Percentiles rank a stretch among this genome's conserved stretches.
Evolutionary conservation across 1,140 invertebrate genomes (phyloP).

Genomic region (Drosophila kepulauana): DNA sequence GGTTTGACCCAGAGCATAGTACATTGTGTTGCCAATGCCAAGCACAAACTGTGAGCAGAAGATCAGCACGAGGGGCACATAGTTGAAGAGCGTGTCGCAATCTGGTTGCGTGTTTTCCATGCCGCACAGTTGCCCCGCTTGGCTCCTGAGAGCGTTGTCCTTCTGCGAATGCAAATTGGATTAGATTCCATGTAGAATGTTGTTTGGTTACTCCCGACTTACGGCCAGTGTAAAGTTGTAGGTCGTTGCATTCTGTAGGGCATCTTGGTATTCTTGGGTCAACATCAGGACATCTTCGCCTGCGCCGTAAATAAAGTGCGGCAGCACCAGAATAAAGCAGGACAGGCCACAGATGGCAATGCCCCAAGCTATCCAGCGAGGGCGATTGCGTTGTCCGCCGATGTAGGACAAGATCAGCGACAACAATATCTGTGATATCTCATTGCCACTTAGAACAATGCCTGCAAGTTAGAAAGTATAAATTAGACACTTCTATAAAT

Average conservation of each 20-base stretch:
- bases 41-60: slow-evolving; percentile 90
- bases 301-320: slow-evolving; percentile 89
- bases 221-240: slow-evolving; percentile 49
- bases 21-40: slow-evolving; percentile 89
- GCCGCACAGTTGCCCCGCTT: slow-evolving; percentile 71
- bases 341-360: slow-evolving; percentile 88
- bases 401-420: slow-evolving; percentile 88
- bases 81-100: slow-evolving; percentile 85
- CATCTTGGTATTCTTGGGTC: slow-evolving; percentile 84
- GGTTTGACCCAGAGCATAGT: slow-evolving; percentile 89
- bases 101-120: slow-evolving; percentile 57
- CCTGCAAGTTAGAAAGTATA: slow-evolving; percentile 84
- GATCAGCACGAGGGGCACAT: slow-evolving; percentile 87
- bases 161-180: slow-evolving; percentile 43
- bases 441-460: slow-evolving; percentile 89
- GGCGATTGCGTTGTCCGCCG: slow-evolving; percentile 87
- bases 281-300: slow-evolving; percentile 86
- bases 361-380: slow-evolving; percentile 89
- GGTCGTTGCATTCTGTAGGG: slow-evolving; percentile 35
- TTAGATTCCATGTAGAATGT: not conserved
- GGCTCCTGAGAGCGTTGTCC: slow-evolving; percentile 13
- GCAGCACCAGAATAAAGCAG: slow-evolving; percentile 88
- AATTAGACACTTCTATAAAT: too few species aligned
- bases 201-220: not conserved
- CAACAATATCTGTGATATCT: slow-evolving; percentile 89